phyloP scores from a whole-genome alignment of 2,888 invertebrate genomes.

The Ectobius pallidus region DNA sequence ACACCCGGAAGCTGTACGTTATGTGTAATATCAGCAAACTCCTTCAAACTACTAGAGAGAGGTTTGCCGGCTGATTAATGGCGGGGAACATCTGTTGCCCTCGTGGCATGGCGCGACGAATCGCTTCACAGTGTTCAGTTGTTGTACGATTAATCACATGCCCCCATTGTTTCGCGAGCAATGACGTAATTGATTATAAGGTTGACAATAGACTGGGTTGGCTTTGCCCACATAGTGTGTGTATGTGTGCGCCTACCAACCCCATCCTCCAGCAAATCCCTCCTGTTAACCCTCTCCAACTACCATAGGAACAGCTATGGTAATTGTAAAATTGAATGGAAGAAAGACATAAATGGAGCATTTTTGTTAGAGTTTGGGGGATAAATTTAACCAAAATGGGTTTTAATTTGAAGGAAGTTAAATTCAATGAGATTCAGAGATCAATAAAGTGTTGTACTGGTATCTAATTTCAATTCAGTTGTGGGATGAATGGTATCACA shows the following conservation, averaged over 20 bases:
- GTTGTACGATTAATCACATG: slow-evolving; percentile 41
- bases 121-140: slow-evolving; percentile 35
- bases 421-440: too few species aligned
- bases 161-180: slow-evolving; percentile 37
- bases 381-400: too few species aligned
- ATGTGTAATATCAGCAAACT: slow-evolving; percentile 15
- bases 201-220: slow-evolving; percentile 41
- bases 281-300: neutral
- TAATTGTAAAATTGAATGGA: neutral
- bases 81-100: slow-evolving; percentile 35
- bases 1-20: neutral
- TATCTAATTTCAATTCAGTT: too few species aligned
- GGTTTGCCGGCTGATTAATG: slow-evolving; percentile 36
- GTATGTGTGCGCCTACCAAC: too few species aligned
- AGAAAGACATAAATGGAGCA: neutral
- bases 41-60: neutral
- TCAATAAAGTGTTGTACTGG: too few species aligned
- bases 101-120: slow-evolving; percentile 20
- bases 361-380: too few species aligned
- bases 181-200: slow-evolving; percentile 43
- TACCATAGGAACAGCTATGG: neutral
- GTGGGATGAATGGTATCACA: too few species aligned
- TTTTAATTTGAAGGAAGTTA: too few species aligned
- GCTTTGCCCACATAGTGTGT: slow-evolving; percentile 13
- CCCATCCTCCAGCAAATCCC: neutral